Percentiles rank a stretch among this genome's conserved stretches.
These are phyloP conservation scores for Indicator indicator DNA, from an alignment of 2,113 vertebrate genomes.

Conservation along the genomic window DNA sequence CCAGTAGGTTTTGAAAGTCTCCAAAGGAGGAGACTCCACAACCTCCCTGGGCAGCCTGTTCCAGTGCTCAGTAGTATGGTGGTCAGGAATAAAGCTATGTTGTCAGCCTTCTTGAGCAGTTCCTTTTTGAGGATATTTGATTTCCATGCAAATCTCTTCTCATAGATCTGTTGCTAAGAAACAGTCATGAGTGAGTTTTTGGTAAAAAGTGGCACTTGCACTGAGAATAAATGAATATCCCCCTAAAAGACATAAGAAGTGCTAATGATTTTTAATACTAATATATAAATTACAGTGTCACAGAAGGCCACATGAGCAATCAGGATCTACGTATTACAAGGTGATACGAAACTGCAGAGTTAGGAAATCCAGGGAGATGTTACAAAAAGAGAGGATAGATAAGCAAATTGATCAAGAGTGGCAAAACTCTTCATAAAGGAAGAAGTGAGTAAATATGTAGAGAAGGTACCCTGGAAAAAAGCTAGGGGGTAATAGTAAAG, in stretches of 20 bases:
- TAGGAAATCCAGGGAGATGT: neutral
- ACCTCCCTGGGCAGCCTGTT: no score
- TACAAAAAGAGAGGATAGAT: neutral
- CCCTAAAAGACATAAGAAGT: neutral
- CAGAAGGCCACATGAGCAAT: neutral
- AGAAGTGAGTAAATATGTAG: neutral
- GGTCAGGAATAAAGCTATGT: neutral
- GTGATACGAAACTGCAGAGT: neutral
- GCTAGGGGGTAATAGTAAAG: neutral
- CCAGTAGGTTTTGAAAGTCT: no score
- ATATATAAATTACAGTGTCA: neutral
- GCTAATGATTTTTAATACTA: neutral
- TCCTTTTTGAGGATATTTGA: constrained; percentile 10
- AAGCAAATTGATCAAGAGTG: neutral
- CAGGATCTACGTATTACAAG: neutral
- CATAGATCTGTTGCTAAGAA: constrained; percentile 51
- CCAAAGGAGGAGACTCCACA: no score
- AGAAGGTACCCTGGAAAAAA: neutral
- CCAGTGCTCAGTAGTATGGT: neutral
- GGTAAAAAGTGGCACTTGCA: constrained; percentile 1
- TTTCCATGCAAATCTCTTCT: constrained; percentile 36
- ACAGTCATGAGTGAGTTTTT: neutral
- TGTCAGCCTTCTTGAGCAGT: neutral
- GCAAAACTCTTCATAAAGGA: neutral
- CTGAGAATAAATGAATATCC: neutral